Evolutionary conservation across 2,888 invertebrate genomes (phyloP).

Genomic region (Strigamia maritima): DNA sequence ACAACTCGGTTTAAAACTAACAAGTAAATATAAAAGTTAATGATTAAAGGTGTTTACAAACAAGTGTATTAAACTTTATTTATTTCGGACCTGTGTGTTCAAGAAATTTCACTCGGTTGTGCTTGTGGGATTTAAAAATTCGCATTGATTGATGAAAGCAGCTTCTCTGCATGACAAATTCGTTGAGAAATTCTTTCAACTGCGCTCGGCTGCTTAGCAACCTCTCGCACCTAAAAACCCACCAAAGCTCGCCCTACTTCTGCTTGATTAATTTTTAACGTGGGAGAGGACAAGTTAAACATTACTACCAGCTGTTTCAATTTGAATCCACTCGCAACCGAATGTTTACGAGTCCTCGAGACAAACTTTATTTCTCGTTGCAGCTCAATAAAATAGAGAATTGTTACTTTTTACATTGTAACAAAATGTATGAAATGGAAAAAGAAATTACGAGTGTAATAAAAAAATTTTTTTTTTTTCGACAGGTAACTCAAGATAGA

Average conservation of each 20-base stretch:
- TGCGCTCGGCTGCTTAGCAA: not conserved
- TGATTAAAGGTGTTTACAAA: not conserved
- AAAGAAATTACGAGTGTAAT: not conserved
- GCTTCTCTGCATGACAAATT: not conserved
- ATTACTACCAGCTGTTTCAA: not conserved
- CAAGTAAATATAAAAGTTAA: not conserved
- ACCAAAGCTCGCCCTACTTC: slow-evolving; percentile 5
- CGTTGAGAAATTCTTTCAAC: not conserved
- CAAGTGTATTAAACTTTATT: not conserved
- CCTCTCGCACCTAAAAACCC: not conserved
- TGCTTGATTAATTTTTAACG: slow-evolving; percentile 10
- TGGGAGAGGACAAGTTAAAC: not conserved
- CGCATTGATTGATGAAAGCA: not conserved
- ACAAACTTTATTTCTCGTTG: not conserved
- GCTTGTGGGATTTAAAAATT: not conserved
- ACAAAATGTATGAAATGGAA: not conserved
- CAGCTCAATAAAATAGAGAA: not conserved
- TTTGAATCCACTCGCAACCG: not conserved
- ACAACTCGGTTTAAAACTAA: too few species aligned
- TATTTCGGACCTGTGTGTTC: not conserved
- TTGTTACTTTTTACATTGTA: too few species aligned
- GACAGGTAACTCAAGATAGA: not conserved
- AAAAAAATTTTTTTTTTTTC: not conserved
- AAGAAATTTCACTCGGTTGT: not conserved
- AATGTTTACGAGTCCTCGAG: not conserved